These are phyloP conservation scores for Sympetrum striolatum DNA, from an alignment of 2,888 invertebrate genomes.

Conservation along the genomic window DNA sequence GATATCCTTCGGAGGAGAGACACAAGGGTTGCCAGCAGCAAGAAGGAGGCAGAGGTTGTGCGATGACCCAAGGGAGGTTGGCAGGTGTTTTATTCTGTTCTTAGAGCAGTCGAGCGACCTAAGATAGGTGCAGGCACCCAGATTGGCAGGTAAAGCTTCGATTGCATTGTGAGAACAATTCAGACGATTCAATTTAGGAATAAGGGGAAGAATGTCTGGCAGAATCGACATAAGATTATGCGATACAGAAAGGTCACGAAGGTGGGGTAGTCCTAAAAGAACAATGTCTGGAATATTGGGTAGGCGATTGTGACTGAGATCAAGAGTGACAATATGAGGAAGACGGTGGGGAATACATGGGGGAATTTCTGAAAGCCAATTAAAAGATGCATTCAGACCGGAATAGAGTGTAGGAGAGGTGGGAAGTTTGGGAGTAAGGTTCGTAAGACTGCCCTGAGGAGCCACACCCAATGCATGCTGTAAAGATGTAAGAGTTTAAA, in stretches of 20 bases:
- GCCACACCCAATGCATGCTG: constrained; percentile 27
- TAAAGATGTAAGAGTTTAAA: not conserved
- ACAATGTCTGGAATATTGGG: not conserved
- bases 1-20: constrained; percentile 20
- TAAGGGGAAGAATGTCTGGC: not conserved
- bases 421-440: not conserved
- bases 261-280: constrained; percentile 3
- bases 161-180: constrained; percentile 17
- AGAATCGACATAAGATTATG: not conserved
- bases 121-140: not conserved
- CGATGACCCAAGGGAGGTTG: not conserved
- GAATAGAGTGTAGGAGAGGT: constrained; percentile 19
- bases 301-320: constrained; percentile 24
- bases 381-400: constrained; percentile 18
- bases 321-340: constrained; percentile 3
- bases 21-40: constrained; percentile 24
- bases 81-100: constrained; percentile 22
- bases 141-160: not conserved
- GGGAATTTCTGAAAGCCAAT: constrained; percentile 19
- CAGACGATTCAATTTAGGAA: constrained; percentile 14
- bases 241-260: not conserved
- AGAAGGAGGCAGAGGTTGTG: constrained; percentile 14
- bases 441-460: constrained; percentile 4
- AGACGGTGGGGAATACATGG: constrained; percentile 3
- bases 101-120: constrained; percentile 9